These are phyloP conservation scores for Pluvianellus socialis DNA, from an alignment of 2,113 vertebrate genomes.

Conservation along the genomic window DNA sequence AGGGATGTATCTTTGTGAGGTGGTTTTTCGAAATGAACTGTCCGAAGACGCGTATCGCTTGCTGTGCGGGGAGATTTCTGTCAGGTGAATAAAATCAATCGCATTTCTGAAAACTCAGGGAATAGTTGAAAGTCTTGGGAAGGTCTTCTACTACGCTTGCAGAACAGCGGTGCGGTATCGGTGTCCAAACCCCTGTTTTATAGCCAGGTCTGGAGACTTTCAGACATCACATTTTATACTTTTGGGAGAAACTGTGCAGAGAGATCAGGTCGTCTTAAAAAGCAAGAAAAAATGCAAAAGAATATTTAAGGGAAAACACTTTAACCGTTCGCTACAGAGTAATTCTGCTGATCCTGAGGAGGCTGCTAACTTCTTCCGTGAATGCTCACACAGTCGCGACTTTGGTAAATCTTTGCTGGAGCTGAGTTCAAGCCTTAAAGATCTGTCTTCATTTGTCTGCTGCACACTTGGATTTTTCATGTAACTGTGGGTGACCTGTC, in stretches of 20 bases:
- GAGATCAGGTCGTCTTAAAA: not conserved
- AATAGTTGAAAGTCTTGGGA: not conserved
- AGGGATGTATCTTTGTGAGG: not conserved
- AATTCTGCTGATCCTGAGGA: not conserved
- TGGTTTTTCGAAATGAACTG: not conserved
- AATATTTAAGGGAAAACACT: slow-evolving; percentile 13
- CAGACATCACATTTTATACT: not conserved
- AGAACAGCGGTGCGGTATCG: not conserved
- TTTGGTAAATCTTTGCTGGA: not conserved
- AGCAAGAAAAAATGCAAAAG: not conserved
- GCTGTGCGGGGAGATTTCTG: slow-evolving; percentile 3
- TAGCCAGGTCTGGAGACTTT: not conserved
- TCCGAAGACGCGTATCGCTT: not conserved
- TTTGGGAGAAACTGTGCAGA: not conserved
- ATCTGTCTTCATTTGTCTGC: not conserved
- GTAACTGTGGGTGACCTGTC: not conserved
- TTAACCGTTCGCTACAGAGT: not conserved
- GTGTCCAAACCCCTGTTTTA: not conserved
- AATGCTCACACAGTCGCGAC: not conserved
- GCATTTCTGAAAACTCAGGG: slow-evolving; percentile 9
- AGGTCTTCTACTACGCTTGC: not conserved
- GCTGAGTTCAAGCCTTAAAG: not conserved
- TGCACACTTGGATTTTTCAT: not conserved
- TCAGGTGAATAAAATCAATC: not conserved
- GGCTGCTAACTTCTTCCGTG: not conserved